Conservation (phyloP, 2,113 vertebrate species). For the Gallinago paraguaiae region DNA sequence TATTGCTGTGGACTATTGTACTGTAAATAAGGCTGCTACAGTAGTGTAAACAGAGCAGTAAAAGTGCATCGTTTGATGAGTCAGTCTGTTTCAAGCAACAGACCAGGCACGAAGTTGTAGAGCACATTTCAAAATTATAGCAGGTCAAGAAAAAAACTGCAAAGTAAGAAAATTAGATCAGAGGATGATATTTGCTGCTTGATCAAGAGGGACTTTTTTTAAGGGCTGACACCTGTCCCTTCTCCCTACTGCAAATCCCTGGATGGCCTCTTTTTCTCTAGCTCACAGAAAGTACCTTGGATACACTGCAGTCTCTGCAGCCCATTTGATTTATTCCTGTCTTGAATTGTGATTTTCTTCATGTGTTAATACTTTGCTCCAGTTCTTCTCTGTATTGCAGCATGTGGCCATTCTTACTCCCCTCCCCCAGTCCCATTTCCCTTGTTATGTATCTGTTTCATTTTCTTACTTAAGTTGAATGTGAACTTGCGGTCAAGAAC, state of each 20-base stretch:
- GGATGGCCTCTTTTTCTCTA: slow-evolving; percentile 21
- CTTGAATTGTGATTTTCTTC: slow-evolving; percentile 57
- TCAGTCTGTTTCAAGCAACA: slow-evolving; percentile 56
- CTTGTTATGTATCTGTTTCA: slow-evolving; percentile 55
- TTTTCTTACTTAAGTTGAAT: slow-evolving; percentile 58
- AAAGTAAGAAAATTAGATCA: slow-evolving; percentile 11
- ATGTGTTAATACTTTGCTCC: slow-evolving; percentile 46
- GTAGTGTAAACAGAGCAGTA: slow-evolving; percentile 36
- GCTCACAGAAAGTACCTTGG: background rate
- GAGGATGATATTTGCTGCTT: background rate
- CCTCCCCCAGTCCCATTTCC: slow-evolving; percentile 13
- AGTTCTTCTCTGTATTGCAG: slow-evolving; percentile 32
- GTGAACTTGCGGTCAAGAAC: slow-evolving; percentile 60
- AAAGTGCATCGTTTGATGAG: slow-evolving; percentile 50
- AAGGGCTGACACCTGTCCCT: background rate
- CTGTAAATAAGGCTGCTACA: slow-evolving; percentile 32
- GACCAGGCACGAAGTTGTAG: background rate
- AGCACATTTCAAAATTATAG: slow-evolving; percentile 5
- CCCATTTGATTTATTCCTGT: slow-evolving; percentile 47
- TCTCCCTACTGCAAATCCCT: background rate
- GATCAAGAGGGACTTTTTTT: background rate
- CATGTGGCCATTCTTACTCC: slow-evolving; percentile 36
- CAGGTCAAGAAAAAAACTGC: background rate
- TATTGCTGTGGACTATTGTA: slow-evolving; percentile 24
- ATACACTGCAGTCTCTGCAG: background rate